Conservation (phyloP, 2,113 vertebrate species). For the Labrus mixtus region DNA sequence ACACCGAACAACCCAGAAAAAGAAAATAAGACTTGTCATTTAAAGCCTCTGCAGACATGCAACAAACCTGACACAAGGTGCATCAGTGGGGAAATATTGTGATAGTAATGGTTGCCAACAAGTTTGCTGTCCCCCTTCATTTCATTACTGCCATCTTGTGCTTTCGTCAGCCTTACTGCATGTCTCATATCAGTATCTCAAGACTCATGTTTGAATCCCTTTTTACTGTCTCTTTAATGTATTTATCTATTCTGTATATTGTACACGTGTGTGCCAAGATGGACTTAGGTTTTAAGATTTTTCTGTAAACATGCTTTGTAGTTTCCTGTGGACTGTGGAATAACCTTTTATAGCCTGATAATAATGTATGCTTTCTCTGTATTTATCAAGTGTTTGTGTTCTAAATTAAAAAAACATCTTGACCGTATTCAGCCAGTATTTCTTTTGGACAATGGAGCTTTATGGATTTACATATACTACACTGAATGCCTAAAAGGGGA, state of each 20-base stretch:
- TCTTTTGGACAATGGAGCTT: neutral
- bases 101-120: slow-evolving; percentile 25
- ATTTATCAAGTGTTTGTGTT: slow-evolving; percentile 33
- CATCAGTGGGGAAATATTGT: slow-evolving; percentile 15
- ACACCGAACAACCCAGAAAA: neutral
- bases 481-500: neutral
- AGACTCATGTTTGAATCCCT: neutral
- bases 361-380: slow-evolving; percentile 15
- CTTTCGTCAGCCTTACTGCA: neutral
- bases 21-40: slow-evolving; percentile 19
- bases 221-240: slow-evolving; percentile 3
- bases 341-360: slow-evolving; percentile 7
- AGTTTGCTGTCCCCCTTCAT: neutral
- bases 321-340: slow-evolving; percentile 17
- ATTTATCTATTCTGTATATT: slow-evolving; percentile 23
- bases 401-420: slow-evolving; percentile 30
- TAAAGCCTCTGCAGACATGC: neutral
- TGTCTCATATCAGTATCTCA: neutral
- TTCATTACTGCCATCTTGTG: neutral
- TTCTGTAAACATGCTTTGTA: slow-evolving; percentile 30
- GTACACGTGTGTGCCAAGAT: neutral
- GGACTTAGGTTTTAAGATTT: neutral
- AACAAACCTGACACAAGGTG: slow-evolving; percentile 5
- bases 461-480: neutral
- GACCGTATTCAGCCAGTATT: slow-evolving; percentile 2